Percentiles rank a stretch among this genome's conserved stretches.
Conservation (phyloP, 2,888 invertebrate species). For the Tethea ocularis region DNA sequence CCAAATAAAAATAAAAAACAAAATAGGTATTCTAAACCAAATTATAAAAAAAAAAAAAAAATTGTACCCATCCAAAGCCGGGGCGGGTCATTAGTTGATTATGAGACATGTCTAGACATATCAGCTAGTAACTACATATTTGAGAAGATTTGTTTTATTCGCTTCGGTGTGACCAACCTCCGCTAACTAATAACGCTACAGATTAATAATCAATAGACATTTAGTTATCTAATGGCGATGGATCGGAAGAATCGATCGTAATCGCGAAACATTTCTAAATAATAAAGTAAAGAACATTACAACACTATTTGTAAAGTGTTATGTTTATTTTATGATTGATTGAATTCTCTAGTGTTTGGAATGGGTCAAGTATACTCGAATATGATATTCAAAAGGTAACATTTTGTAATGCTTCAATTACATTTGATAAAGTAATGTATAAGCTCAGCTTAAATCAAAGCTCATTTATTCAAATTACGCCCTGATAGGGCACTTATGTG, state of each 20-base stretch:
- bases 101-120: no score
- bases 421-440: not conserved
- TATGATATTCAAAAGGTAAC: not conserved
- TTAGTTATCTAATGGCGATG: not conserved
- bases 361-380: not conserved
- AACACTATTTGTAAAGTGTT: not conserved
- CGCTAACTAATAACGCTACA: slow-evolving; percentile 12
- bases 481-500: no score
- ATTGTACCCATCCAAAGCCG: no score
- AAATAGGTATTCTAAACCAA: no score
- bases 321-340: slow-evolving; percentile 1
- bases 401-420: slow-evolving; percentile 4
- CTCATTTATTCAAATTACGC: no score
- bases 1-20: no score
- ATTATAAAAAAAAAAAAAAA: no score
- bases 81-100: no score
- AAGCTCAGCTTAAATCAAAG: no score
- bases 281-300: not conserved
- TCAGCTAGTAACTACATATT: no score
- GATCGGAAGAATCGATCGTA: not conserved
- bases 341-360: not conserved
- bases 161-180: not conserved
- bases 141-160: not conserved
- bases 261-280: not conserved
- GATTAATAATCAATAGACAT: not conserved